Percentiles rank a stretch among this genome's conserved stretches.
Conservation (phyloP, 2,888 invertebrate genomes). For the Acleris holmiana region DNA sequence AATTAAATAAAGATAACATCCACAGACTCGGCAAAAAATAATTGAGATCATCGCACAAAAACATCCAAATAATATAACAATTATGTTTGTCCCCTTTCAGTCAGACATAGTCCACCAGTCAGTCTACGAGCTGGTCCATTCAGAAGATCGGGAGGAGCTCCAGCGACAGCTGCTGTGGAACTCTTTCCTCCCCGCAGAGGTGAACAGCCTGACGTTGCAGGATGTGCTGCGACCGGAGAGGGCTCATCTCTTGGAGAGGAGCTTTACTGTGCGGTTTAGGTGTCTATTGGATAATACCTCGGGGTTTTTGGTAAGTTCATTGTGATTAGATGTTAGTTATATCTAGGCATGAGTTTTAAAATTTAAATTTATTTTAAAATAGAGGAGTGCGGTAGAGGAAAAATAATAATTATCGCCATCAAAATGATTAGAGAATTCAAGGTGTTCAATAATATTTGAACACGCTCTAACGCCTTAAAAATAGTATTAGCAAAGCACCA, state of each 20-base stretch:
- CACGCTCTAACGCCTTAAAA: too few relatives aligned
- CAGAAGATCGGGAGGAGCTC: slow-evolving; percentile 98
- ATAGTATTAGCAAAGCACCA: too few relatives aligned
- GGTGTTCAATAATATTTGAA: not conserved
- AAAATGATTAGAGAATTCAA: too few relatives aligned
- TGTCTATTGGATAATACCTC: slow-evolving; percentile 99
- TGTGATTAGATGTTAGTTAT: too few relatives aligned
- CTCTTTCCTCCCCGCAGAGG: slow-evolving; percentile 93
- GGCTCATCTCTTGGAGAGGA: slow-evolving; percentile 95
- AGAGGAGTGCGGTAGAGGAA: too few relatives aligned
- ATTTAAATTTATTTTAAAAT: too few relatives aligned
- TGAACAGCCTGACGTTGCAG: slow-evolving; percentile 89
- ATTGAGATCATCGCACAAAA: too few relatives aligned
- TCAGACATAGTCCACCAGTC: slow-evolving; percentile 99
- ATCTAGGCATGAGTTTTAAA: too few relatives aligned
- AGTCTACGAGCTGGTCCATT: slow-evolving; percentile 99
- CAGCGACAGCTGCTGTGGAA: slow-evolving; percentile 98
- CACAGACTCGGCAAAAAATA: too few relatives aligned
- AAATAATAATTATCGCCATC: too few relatives aligned
- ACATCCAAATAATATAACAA: too few relatives aligned
- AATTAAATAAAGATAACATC: too few relatives aligned
- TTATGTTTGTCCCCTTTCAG: slow-evolving; percentile 83
- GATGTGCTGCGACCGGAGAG: slow-evolving; percentile 96
- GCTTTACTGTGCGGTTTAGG: slow-evolving; percentile 99
- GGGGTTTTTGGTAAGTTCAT: slow-evolving; percentile 94